These are phyloP conservation scores for Vespertilio murinus DNA, from an alignment of 2,797 vertebrate species.

Conservation along the genomic window DNA sequence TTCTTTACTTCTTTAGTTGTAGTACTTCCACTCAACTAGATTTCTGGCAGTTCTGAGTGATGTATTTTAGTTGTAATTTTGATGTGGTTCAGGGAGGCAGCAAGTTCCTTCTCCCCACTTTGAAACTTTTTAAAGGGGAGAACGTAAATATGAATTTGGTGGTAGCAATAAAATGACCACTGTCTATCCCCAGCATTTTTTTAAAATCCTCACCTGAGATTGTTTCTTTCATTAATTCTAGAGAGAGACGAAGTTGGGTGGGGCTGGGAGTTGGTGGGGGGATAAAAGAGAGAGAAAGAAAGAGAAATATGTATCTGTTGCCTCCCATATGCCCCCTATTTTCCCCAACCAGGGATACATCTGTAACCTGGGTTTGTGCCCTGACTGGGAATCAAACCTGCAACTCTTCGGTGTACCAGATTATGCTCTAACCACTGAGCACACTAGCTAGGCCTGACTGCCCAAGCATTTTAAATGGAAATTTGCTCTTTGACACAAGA, in stretches of 20 bases:
- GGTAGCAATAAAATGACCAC: background rate
- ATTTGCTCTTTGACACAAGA: background rate
- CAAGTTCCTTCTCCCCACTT: background rate
- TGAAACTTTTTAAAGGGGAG: background rate
- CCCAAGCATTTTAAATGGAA: background rate
- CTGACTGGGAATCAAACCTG: background rate
- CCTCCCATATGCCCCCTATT: background rate
- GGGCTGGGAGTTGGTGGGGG: background rate
- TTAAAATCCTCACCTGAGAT: background rate
- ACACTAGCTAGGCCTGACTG: background rate
- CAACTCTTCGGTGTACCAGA: background rate
- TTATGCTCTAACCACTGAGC: background rate
- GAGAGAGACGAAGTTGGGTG: background rate
- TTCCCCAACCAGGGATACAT: background rate
- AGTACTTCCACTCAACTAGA: too few species aligned
- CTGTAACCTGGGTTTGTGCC: background rate
- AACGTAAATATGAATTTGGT: background rate
- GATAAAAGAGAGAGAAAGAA: background rate
- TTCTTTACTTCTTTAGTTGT: too few species aligned
- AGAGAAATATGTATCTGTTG: background rate
- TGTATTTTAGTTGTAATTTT: too few species aligned
- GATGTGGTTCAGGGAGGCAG: too few species aligned
- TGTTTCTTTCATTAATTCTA: background rate
- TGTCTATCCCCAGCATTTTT: background rate
- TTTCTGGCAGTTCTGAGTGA: too few species aligned